Conservation (phyloP, 2,113 vertebrate genomes). For the Lophotis ruficrista region DNA sequence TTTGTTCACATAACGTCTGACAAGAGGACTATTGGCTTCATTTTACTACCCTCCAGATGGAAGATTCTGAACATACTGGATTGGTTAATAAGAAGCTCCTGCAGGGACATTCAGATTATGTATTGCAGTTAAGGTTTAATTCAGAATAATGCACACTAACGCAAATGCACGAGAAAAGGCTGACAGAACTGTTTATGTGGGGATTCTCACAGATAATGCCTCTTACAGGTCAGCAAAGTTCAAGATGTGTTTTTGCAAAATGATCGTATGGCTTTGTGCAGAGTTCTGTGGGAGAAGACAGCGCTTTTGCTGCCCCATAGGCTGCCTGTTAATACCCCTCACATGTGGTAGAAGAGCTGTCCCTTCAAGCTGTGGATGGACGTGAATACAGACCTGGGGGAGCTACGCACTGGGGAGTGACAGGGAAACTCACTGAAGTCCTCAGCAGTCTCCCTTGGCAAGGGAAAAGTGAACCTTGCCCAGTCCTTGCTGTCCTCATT, state of each 20-base stretch:
- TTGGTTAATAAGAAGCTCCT: background rate
- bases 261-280: background rate
- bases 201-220: background rate
- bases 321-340: background rate
- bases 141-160: background rate
- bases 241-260: background rate
- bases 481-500: background rate
- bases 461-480: background rate
- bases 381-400: background rate
- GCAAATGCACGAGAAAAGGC: background rate
- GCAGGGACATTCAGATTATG: background rate
- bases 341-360: background rate
- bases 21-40: background rate
- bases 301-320: background rate
- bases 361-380: background rate
- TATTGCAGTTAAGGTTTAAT: background rate
- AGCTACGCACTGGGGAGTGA: fast-evolving
- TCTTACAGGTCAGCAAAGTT: background rate
- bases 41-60: background rate
- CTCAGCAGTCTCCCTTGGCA: background rate
- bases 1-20: background rate
- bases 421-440: background rate
- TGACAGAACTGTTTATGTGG: background rate
- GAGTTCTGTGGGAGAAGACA: background rate
- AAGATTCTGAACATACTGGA: background rate